These are phyloP conservation scores for Cheilosia urbana DNA, from an alignment of 2,888 invertebrate genomes.

Conservation along the genomic window DNA sequence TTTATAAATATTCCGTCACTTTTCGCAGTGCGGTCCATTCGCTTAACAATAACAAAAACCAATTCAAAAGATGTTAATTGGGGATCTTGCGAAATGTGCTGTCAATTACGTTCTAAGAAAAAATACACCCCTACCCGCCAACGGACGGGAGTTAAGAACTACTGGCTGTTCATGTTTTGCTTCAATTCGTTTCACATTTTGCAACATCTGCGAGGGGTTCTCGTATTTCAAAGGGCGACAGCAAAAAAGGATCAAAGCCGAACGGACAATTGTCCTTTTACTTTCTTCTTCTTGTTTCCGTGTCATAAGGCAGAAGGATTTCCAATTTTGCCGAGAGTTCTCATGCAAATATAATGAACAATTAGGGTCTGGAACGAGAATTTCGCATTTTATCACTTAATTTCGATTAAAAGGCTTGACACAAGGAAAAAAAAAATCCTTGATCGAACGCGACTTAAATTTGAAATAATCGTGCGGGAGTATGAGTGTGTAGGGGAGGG, in stretches of 20 bases:
- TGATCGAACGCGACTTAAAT: slow-evolving; percentile 10
- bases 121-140: not conserved
- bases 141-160: no score
- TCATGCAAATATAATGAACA: slow-evolving; percentile 12
- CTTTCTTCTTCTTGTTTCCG: no score
- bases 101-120: not conserved
- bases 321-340: not conserved
- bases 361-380: slow-evolving; percentile 1
- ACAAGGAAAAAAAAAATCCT: not conserved
- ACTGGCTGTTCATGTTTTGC: no score
- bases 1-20: slow-evolving; percentile 8
- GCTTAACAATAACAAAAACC: not conserved
- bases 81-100: not conserved
- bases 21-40: not conserved
- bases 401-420: no score
- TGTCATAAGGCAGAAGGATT: not conserved
- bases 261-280: no score
- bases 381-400: not conserved
- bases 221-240: no score
- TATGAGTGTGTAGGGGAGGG: no score
- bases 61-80: slow-evolving; percentile 6
- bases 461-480: not conserved
- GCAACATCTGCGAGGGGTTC: no score
- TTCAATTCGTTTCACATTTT: no score
- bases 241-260: not conserved